These are phyloP conservation scores for Xenopus laevis DNA, from an alignment of 2,113 vertebrate genomes.

Conservation along the genomic window DNA sequence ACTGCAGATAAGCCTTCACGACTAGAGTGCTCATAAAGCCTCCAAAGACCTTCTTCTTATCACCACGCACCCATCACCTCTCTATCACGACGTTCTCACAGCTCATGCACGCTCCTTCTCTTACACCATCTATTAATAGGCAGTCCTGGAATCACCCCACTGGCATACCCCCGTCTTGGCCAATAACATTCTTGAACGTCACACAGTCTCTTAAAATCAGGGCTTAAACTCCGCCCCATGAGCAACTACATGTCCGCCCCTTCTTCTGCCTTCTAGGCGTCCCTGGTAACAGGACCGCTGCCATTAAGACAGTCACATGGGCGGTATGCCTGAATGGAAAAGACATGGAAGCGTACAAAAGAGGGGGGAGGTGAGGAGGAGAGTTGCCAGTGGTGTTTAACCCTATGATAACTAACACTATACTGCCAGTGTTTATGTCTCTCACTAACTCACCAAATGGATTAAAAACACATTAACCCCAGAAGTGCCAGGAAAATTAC, in stretches of 20 bases:
- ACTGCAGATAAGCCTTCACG: too few relatives aligned
- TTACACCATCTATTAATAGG: slow-evolving; percentile 20
- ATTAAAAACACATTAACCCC: too few relatives aligned
- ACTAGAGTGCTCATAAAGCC: too few relatives aligned
- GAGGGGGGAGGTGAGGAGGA: background rate
- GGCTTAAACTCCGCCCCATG: too few relatives aligned
- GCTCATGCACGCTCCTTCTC: slow-evolving; percentile 3
- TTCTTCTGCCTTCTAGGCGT: slow-evolving; percentile 37
- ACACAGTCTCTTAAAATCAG: background rate
- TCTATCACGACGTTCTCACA: slow-evolving; percentile 14
- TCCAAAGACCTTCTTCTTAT: too few relatives aligned
- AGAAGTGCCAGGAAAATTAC: too few relatives aligned
- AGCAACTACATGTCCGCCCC: background rate
- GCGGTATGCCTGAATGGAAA: background rate
- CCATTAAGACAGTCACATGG: slow-evolving; percentile 49
- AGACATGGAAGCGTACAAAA: background rate
- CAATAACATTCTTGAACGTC: slow-evolving; percentile 52
- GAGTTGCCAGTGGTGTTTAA: too few relatives aligned
- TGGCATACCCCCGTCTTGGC: slow-evolving; percentile 58
- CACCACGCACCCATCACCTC: background rate
- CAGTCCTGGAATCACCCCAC: slow-evolving; percentile 66
- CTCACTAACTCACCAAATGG: too few relatives aligned
- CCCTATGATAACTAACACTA: background rate
- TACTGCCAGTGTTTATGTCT: too few relatives aligned
- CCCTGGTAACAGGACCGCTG: slow-evolving; percentile 51